Base-by-base conservation (phyloP, 2,113 vertebrate species). In the Burhinus bistriatus region DNA sequence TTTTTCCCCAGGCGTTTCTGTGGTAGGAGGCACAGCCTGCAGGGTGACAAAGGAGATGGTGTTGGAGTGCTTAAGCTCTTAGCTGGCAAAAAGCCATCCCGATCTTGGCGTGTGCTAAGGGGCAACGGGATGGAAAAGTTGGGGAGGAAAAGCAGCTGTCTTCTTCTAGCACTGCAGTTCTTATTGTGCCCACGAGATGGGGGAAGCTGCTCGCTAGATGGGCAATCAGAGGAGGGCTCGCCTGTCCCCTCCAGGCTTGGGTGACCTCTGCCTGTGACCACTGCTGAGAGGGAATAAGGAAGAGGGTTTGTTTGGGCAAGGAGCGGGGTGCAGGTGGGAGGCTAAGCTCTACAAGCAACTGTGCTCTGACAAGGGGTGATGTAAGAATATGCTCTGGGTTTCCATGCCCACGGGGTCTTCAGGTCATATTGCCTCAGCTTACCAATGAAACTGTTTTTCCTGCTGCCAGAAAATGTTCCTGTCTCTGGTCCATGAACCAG, bases 11-110 rank as follows among this genome's bases (percentile, higher is more conserved):
- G 90, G 87, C 87, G 6, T 96, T 89, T 84, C 82, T 94, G 71
- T 83, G 92, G 75, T 93, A 58, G 82, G 82, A 97, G 90, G 87
- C 95, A 80, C 58, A 73, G 96, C 66, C 90, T 94, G 82, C 90
- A 75, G 97, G 82, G 94, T 77, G 92, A 90, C 95, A 94, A 92
- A 97, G 88, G 95, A 86, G 88, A 75, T 87, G 92, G 86, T 88
- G 92, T 83, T 90, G 85, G 69, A 95, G 90, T 36, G 71, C 85
- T 85, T 90, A 95, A 96, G 93, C 88, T 89, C 68, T 66, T 72
- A 78, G 95, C 64, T 97, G 96, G 96, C 95, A 90, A 65, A 88
- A 83, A 88, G 97, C 95, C 97, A 97, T 94, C 76, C 68, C 8
- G 3, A 42, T 92, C 84, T 95, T 96, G 82, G 79, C 69, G 16